Evolutionary conservation across 2,888 invertebrate species (phyloP), one percentile per base, ranked within the genome.

Genomic region (Folsomia candida): DNA sequence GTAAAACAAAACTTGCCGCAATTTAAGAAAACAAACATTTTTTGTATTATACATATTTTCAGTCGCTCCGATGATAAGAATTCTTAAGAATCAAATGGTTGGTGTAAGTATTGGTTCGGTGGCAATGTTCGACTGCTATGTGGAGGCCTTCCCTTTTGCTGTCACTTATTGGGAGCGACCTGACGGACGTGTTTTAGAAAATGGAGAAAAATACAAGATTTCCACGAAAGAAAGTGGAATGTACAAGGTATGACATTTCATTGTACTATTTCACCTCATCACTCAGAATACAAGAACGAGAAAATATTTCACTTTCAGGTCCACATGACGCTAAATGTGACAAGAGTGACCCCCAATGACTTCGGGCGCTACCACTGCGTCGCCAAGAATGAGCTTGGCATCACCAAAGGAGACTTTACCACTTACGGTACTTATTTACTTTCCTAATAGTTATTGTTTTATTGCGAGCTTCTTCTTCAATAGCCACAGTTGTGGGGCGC

Each of bases 91-190:
- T 81, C 91, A 91, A 81, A 86, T 89, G 81, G 88, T 93, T 68
- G 90, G 90, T 63, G 90, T 89, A 0, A 86, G 87, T 57, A 89
- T 89, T 80, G 90, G 90, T 76, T 86, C 87, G 58, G 88, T 87
- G 1, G 91, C 89, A 0, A 86, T 87, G 54, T 84, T 94, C 54
- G 91, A 92, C 82, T 79, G 94, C 81, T 90, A 91, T 84, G 89
- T 93, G 26, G 94, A 95, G 85, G 93, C 93, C 0, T 94, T 89
- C 84, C 94, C 94, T 0, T 91, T 91, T 80, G 90, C 94, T 0
- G 88, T 92, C 0, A 87, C 90, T 65, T 93, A 92, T 80, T 95
- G 95, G 95, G 92, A 93, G 81, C 86, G 88, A 20, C 86, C 87
- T 2, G 91, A 92, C 80, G 92, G 91, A 1, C 85, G 89, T 28